Evolutionary conservation across 2,888 invertebrate species (phyloP).

Genomic region (Eucriotettix oculatus): DNA sequence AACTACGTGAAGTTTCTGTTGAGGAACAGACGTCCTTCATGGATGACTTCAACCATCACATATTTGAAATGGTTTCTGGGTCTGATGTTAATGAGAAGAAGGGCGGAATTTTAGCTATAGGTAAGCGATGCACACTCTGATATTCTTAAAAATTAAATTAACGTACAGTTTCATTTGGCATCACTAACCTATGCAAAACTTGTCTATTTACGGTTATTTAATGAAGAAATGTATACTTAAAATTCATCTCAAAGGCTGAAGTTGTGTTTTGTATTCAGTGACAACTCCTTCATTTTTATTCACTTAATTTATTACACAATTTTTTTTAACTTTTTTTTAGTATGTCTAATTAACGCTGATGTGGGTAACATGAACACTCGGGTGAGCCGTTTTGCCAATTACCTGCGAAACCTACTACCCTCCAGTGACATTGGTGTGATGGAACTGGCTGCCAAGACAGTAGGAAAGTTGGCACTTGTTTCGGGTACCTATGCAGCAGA

Average conservation of each 20-base stretch:
- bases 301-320: neutral
- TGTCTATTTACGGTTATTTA: too few relatives aligned
- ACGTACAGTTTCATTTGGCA: too few relatives aligned
- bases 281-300: too few relatives aligned
- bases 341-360: constrained; percentile 84
- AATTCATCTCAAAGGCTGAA: too few relatives aligned
- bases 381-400: constrained; percentile 84
- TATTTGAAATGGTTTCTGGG: constrained; percentile 90
- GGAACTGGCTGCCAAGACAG: constrained; percentile 90
- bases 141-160: too few relatives aligned
- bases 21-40: constrained; percentile 83
- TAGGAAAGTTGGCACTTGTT: constrained; percentile 79
- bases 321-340: constrained; percentile 31
- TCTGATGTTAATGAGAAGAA: constrained; percentile 87
- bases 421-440: constrained; percentile 85
- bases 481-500: constrained; percentile 90
- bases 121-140: constrained; percentile 26
- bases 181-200: too few relatives aligned
- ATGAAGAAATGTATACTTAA: too few relatives aligned
- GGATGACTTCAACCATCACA: constrained; percentile 89
- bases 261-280: too few relatives aligned
- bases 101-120: constrained; percentile 87
- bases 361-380: constrained; percentile 81
- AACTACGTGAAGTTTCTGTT: constrained; percentile 71
- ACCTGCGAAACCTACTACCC: constrained; percentile 74